Evolutionary conservation across 2,113 vertebrate species (phyloP), one percentile per base, ranked within the genome.

Genomic region (Gnathonemus echidnorhynchus): DNA sequence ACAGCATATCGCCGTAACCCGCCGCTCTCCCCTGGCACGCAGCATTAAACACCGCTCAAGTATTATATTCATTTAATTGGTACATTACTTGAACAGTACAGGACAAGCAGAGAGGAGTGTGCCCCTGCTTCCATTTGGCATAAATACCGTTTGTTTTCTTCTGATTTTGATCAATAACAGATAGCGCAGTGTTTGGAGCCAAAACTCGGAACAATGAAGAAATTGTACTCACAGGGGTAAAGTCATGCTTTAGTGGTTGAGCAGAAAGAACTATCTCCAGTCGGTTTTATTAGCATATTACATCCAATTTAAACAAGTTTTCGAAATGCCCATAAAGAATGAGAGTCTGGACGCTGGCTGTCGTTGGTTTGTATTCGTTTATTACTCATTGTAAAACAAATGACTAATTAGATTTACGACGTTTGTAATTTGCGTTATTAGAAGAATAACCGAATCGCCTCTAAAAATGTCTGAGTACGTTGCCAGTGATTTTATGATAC

Each of bases 151-250:
- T 88, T 56, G 58, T 88, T 70, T 86, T 86, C 46, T 86, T 50
- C 85, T 50, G 85, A 50, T 86, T 58, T 80, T 21, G 45, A 77
- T 77, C 62, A 89, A 77, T 45, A 77, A 46, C 62, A 45, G 87
- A 49, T 89, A 50, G 48, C 15, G 49, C 70, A 10, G 88, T 52
- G 66, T 74, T 58, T n/a, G 45, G 88, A 89, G 88, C 66, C 27
- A 80, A 27, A 52, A 52, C 46, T 52, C n/a, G 13, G 27, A 80
- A 80, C 88, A 89, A 39, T 39, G 88, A 89, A 48, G 42, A 80
- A 89, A 89, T 77, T 89, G 88, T 89, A 45, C 46, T 74, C 48
- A 52, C 66, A 52, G 42, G 77, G 77, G 77, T 83, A 83, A 83
- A 83, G 77, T 83, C 77, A 83, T 45, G 77, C 77, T 83, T 45